Base-by-base conservation (phyloP, 2,797 vertebrate genomes). In the Antrozous pallidus region DNA sequence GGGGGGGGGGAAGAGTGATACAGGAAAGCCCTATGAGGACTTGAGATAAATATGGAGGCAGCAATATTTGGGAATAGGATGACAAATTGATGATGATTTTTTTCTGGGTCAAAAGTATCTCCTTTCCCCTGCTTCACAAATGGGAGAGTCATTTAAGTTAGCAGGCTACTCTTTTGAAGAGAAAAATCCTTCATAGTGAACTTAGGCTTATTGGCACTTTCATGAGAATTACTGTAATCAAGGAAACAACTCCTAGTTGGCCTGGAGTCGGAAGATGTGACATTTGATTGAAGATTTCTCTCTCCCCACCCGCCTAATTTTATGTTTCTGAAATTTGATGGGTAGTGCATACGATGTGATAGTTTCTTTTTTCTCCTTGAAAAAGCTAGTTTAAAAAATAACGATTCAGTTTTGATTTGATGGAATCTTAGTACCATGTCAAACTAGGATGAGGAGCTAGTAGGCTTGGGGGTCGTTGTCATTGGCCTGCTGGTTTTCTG, bases 141-240 rank as follows among this genome's bases (percentile, higher is more conserved):
- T 36, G 33, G 31, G n/a, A 85, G 81, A 70, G 42, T 47, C 31
- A 74, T 84, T 82, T 56, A 58, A 36, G 73, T 65, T 56, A 51
- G 70, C 42, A 75, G 40, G 42, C 6, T 69, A 36, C n/a, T 73
- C 31, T 71, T 78, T 26, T 5, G 61, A 92, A 92, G 42, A 81
- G 42, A 92, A 80, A 61, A 85, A 40, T 61, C 51, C 38, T 88
- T 6, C 13, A 45, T 26, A 13, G 71, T 7, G 24, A 91, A 89
- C 28, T 77, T 58, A 38, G 36, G 47, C 45, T 65, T 36, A 20
- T 38, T 26, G 87, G 40, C 61, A 80, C 71, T 93, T 89, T 63
- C 28, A n/a, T n/a, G 40, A 92, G 56, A 93, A 94, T 95, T 38
- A 90, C 91, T 91, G 17, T 87, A 36, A 94, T 87, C 61, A 91